phyloP scores from a whole-genome alignment of 1,140 invertebrate species.

The Cydia strobilella region DNA sequence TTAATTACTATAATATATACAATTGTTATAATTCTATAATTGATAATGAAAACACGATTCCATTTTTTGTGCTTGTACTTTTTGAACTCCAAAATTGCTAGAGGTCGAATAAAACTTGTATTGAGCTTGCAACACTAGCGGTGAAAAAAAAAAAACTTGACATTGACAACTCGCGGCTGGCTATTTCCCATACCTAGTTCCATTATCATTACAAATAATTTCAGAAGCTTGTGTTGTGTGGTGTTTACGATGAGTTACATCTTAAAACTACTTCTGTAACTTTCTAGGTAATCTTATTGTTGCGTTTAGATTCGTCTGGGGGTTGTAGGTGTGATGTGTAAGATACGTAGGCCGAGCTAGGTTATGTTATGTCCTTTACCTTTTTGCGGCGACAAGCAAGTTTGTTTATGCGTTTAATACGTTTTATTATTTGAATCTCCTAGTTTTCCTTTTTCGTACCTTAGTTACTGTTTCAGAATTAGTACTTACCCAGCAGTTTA shows the following conservation, averaged over 20 bases:
- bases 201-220: background rate
- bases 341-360: constrained; percentile 53
- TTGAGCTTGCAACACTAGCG: background rate
- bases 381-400: constrained; percentile 60
- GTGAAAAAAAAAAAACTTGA: constrained; percentile 21
- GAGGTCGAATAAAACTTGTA: background rate
- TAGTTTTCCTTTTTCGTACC: background rate
- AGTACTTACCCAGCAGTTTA: background rate
- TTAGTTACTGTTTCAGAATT: background rate
- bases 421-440: background rate
- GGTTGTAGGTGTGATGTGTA: constrained; percentile 34
- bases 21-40: too few relatives aligned
- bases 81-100: background rate
- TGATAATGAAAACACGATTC: too few relatives aligned
- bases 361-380: constrained; percentile 65
- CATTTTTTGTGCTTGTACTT: too few relatives aligned
- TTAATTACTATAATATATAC: too few relatives aligned
- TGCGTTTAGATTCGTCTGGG: background rate
- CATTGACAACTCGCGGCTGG: constrained; percentile 30
- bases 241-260: constrained; percentile 24
- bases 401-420: constrained; percentile 29
- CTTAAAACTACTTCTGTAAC: background rate
- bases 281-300: background rate
- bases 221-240: constrained; percentile 3
- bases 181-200: background rate